A percentile compares a stretch with the other conserved stretches of the same genome.
Conservation (phyloP, 2,113 vertebrate genomes). For the Hylia prasina region DNA sequence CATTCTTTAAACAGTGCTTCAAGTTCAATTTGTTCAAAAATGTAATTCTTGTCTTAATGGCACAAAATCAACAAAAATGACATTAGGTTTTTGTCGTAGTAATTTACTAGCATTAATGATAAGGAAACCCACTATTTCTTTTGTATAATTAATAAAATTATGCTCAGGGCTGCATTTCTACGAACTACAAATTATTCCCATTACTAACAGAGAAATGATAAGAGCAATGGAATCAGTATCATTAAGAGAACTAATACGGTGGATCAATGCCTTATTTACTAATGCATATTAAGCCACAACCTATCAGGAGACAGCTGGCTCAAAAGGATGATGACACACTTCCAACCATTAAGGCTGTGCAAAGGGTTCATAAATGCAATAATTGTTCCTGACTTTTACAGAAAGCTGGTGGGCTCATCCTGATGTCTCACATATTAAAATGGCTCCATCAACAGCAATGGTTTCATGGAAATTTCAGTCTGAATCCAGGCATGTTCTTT, state of each 20-base stretch:
- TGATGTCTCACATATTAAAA: neutral
- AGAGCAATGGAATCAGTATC: neutral
- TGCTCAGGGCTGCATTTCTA: conserved; percentile 6
- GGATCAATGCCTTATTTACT: neutral
- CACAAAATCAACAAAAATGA: neutral
- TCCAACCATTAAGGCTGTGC: neutral
- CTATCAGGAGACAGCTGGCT: neutral
- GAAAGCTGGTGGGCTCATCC: neutral
- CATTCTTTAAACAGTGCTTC: neutral
- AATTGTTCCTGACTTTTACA: neutral
- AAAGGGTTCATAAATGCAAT: neutral
- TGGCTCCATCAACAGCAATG: neutral
- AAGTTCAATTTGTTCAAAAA: neutral
- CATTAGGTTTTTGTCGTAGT: neutral
- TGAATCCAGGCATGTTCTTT: neutral
- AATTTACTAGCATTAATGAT: neutral
- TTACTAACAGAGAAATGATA: neutral
- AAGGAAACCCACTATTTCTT: neutral
- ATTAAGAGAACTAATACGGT: neutral
- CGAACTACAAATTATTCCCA: neutral
- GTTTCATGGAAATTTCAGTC: neutral
- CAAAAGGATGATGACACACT: neutral
- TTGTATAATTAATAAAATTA: conserved; percentile 43
- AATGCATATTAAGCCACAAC: neutral
- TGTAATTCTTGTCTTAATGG: neutral